phyloP scores from a whole-genome alignment of 2,797 vertebrate species.

The Ciconia nigra region DNA sequence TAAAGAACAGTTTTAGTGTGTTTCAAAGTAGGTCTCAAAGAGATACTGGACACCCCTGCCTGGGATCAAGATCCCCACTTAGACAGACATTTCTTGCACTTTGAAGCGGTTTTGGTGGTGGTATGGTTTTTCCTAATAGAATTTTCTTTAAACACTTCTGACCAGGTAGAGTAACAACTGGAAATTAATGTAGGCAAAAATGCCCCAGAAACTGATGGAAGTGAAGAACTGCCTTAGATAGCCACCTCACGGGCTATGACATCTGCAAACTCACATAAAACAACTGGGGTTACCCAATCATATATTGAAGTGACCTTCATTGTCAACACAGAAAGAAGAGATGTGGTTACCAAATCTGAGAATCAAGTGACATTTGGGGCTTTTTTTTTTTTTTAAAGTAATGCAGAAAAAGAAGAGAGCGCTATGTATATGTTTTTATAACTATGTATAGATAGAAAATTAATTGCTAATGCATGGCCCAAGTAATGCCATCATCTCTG shows the following conservation, averaged over 20 bases:
- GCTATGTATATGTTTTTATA: background rate
- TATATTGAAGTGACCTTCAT: background rate
- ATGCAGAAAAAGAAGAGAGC: background rate
- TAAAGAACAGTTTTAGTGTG: background rate
- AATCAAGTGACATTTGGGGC: background rate
- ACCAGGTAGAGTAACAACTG: background rate
- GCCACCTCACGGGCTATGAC: background rate
- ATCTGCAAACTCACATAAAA: background rate
- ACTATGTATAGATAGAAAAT: background rate
- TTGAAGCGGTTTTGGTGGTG: background rate
- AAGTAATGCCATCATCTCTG: background rate
- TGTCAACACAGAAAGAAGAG: constrained; percentile 50
- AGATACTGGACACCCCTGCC: background rate
- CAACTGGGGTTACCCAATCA: background rate
- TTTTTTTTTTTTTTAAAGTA: background rate
- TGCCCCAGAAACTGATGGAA: background rate
- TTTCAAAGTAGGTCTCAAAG: background rate
- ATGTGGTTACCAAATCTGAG: constrained; percentile 45
- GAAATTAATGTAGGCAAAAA: background rate
- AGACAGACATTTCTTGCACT: background rate
- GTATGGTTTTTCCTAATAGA: background rate
- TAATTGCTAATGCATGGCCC: background rate
- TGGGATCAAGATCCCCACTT: background rate
- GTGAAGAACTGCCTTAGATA: background rate
- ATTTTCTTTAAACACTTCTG: background rate